Evolutionary conservation across 2,888 invertebrate genomes (phyloP).

Genomic region (Trissolcus japonicus): DNA sequence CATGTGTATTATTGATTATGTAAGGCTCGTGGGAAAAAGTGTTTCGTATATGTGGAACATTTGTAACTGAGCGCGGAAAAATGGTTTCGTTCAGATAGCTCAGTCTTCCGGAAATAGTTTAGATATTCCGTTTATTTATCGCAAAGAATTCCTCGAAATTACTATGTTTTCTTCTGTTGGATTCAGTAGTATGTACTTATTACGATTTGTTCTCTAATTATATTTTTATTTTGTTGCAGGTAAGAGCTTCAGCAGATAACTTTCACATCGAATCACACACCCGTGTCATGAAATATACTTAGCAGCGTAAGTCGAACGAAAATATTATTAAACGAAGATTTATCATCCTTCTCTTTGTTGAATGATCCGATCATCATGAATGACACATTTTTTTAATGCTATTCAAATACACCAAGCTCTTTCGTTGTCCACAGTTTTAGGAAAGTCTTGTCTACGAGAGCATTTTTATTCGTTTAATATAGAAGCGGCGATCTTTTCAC

Average conservation of each 20-base stretch:
- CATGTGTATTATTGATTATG: conserved; percentile 33
- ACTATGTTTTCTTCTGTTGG: not conserved
- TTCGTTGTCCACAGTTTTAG: no score
- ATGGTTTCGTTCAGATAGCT: conserved; percentile 43
- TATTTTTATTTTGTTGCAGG: conserved; percentile 33
- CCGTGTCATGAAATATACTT: not conserved
- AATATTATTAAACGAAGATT: conserved; percentile 7
- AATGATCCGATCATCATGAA: conserved; percentile 25
- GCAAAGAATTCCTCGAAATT: not conserved
- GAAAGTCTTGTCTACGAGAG: no score
- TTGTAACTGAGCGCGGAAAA: conserved; percentile 14
- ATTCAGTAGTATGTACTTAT: conserved; percentile 2
- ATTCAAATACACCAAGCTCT: conserved; percentile 7
- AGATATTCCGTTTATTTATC: conserved; percentile 20
- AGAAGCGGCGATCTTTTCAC: no score
- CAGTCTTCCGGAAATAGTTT: conserved; percentile 34
- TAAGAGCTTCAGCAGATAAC: conserved; percentile 13
- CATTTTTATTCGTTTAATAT: no score
- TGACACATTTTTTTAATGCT: conserved; percentile 12
- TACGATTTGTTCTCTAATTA: conserved; percentile 30
- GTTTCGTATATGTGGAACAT: not conserved
- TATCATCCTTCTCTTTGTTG: conserved; percentile 11
- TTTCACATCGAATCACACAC: conserved; percentile 25
- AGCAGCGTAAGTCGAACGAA: conserved; percentile 26
- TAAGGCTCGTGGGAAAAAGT: conserved; percentile 47